phyloP scores from a whole-genome alignment of 2,113 vertebrate species.

The Opisthocomus hoazin region DNA sequence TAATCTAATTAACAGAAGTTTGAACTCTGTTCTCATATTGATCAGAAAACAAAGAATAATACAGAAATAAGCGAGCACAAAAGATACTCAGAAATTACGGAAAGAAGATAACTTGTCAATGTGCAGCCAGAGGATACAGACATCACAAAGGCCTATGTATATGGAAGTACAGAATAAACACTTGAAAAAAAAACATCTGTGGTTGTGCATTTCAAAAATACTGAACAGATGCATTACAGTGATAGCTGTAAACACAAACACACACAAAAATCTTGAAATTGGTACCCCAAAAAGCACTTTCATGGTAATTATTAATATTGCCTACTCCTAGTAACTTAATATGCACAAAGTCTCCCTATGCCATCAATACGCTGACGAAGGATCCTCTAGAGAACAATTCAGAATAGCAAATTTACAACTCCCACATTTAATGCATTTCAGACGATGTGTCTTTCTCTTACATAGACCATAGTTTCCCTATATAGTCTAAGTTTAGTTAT shows the following conservation, averaged over 20 bases:
- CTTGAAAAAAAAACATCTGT: not conserved
- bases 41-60: slow-evolving; percentile 1
- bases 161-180: not conserved
- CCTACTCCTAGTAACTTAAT: not conserved
- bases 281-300: not conserved
- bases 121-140: not conserved
- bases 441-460: not conserved
- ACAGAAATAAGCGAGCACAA: not conserved
- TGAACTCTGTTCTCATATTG: not conserved
- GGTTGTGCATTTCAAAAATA: not conserved
- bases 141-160: not conserved
- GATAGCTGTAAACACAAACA: not conserved
- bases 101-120: not conserved
- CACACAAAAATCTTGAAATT: not conserved
- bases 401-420: not conserved
- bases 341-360: not conserved
- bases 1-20: not conserved
- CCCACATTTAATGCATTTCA: not conserved
- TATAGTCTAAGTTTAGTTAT: not conserved
- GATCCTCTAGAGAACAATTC: not conserved
- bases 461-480: not conserved
- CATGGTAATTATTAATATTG: not conserved
- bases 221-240: not conserved
- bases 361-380: not conserved
- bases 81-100: not conserved